phyloP scores from a whole-genome alignment of 2,888 invertebrate genomes.

The Pachymerium ferrugineum region DNA sequence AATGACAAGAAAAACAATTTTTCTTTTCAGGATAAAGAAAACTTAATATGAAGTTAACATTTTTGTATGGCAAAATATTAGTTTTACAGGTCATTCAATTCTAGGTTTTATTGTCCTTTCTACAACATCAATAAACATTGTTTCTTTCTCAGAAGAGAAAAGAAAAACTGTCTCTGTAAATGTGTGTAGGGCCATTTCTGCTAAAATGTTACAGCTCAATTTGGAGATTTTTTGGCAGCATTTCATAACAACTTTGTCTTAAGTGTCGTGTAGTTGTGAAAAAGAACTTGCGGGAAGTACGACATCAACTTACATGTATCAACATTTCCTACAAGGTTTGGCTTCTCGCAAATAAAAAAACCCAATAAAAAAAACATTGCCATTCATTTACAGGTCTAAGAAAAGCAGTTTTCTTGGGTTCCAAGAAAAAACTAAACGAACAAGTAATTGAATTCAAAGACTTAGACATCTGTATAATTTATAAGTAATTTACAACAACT shows the following conservation, averaged over 20 bases:
- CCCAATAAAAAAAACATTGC: neutral
- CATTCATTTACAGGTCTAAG: neutral
- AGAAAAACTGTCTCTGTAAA: neutral
- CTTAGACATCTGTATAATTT: too few species aligned
- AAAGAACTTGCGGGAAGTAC: neutral
- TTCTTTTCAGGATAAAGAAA: too few species aligned
- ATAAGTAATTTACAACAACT: too few species aligned
- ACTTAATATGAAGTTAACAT: too few species aligned
- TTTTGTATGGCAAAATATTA: too few species aligned
- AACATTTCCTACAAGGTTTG: neutral
- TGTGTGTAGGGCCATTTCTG: neutral
- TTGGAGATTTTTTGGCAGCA: neutral
- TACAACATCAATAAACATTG: neutral
- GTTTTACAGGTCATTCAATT: too few species aligned
- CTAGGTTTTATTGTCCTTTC: neutral
- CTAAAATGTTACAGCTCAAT: conserved; percentile 10
- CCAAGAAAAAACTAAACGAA: too few species aligned
- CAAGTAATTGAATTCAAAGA: too few species aligned
- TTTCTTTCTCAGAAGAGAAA: neutral
- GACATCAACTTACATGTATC: neutral
- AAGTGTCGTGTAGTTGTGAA: neutral
- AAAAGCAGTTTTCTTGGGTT: neutral
- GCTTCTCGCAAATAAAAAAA: neutral
- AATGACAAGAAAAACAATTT: neutral
- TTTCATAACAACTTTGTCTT: neutral